A percentile compares a stretch with the other conserved stretches of the same genome.
phyloP scores from a whole-genome alignment of 2,113 vertebrate genomes.

The Gallinago media region DNA sequence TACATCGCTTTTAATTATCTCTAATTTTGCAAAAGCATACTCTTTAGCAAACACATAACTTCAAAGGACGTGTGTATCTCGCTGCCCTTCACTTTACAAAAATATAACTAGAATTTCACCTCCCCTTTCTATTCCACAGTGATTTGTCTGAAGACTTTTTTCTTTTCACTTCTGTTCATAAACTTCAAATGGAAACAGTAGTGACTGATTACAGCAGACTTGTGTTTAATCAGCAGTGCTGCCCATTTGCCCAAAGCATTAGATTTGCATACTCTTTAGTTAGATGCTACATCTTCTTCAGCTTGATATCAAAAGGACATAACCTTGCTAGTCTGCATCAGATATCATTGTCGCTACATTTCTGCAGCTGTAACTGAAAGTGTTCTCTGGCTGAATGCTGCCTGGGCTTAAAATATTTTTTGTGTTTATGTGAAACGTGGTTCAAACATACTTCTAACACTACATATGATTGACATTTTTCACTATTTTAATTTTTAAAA shows the following conservation, averaged over 20 bases:
- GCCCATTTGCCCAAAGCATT: not conserved
- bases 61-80: not conserved
- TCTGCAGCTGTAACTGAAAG: conserved; percentile 27
- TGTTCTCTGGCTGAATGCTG: not conserved
- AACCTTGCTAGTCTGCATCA: not conserved
- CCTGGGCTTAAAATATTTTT: not conserved
- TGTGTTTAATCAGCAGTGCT: not conserved
- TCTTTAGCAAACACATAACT: not conserved
- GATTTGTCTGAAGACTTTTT: not conserved
- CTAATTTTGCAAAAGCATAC: not conserved
- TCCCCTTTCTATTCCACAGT: not conserved
- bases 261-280: not conserved
- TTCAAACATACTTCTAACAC: not conserved
- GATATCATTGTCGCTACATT: not conserved
- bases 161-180: not conserved
- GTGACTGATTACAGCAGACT: not conserved
- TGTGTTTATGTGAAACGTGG: conserved; percentile 1
- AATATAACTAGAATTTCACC: not conserved
- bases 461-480: not conserved
- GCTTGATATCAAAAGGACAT: not conserved
- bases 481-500: not conserved
- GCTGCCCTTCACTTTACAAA: not conserved
- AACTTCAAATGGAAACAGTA: not conserved
- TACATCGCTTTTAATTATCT: not conserved
- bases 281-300: not conserved